Evolutionary conservation across 2,888 invertebrate genomes (phyloP), one percentile per base, ranked within the genome.

Genomic region (Diploptera punctata): DNA sequence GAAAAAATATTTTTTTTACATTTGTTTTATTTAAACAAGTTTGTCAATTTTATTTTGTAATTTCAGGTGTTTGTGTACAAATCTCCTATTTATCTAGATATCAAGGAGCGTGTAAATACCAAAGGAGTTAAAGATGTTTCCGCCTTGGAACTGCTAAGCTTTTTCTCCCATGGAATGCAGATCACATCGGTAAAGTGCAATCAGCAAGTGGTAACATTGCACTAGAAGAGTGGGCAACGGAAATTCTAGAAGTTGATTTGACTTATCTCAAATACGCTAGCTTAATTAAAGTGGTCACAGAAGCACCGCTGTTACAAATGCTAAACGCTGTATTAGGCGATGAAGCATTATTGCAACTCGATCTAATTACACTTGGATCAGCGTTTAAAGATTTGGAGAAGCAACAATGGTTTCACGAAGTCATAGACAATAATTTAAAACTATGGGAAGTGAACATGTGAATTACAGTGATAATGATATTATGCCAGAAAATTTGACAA

Each of bases 381-480:
- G 90, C 92, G 7, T 94, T 95, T 81, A 90, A 91, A 77, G 91
- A 94, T 77, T 86, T 86, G 3, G 85, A 87, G 52, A 93, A 93
- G 81, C 87, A 90, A 78, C 87, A 89, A 80, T 95, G 94, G 94
- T 95, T 94, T 81, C 90, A 92, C 77, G 94, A 95, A 85, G 93
- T 94, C 73, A 87, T 95, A 81, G 94, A 94, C 84, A 95, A 95
- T 87, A 93, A 93, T 84, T 88, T 94, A 83, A 94, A 94, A 83
- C 84, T 95, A 76, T 95, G 95, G 94, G 95, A 95, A 83, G 91
- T 91, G 79, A 95, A 95, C 83, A 93, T 94, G 89, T 92, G 88
- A n/a, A n/a, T n/a, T n/a, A n/a, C n/a, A n/a, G n/a, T n/a, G n/a
- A n/a, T n/a, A n/a, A n/a, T n/a, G n/a, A n/a, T n/a, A n/a, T n/a